These are phyloP conservation scores for Halictus rubicundus DNA, from an alignment of 1,140 invertebrate genomes.

Conservation along the genomic window DNA sequence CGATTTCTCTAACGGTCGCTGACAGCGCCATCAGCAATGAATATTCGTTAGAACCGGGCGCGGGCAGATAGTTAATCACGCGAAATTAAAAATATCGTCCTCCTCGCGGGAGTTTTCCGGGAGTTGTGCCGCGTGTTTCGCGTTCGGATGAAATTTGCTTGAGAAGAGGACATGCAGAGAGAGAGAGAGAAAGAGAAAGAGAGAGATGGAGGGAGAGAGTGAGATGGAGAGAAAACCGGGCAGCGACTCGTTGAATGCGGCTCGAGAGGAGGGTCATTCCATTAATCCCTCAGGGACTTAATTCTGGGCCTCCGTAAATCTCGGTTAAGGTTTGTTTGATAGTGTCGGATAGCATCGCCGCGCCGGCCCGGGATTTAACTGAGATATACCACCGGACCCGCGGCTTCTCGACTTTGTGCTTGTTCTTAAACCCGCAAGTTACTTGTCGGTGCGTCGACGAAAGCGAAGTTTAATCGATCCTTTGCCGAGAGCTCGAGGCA, in stretches of 20 bases:
- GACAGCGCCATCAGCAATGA: background rate
- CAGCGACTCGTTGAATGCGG: slow-evolving; percentile 9
- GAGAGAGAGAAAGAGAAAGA: too few relatives aligned
- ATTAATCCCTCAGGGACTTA: slow-evolving; percentile 68
- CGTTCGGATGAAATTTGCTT: slow-evolving; percentile 46
- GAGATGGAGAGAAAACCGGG: slow-evolving; percentile 8
- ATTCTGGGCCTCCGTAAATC: slow-evolving; percentile 70
- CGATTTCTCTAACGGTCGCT: background rate
- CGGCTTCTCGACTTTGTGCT: slow-evolving; percentile 2
- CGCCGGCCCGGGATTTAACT: slow-evolving; percentile 44
- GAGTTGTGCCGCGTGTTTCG: slow-evolving; percentile 49
- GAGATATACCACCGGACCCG: slow-evolving; percentile 40
- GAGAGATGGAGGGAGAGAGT: too few relatives aligned
- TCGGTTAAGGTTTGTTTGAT: slow-evolving; percentile 73
- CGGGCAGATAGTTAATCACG: background rate
- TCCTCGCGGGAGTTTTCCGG: slow-evolving; percentile 29
- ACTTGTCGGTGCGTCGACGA: slow-evolving; percentile 19
- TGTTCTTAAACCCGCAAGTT: slow-evolving; percentile 38
- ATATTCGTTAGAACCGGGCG: background rate
- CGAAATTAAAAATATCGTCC: background rate
- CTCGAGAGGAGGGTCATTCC: slow-evolving; percentile 43
- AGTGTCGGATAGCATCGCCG: slow-evolving; percentile 55
- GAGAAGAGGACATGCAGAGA: background rate
- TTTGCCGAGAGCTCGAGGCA: background rate
- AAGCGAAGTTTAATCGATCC: slow-evolving; percentile 45